Evolutionary conservation across 2,797 vertebrate genomes (phyloP).

Genomic region (Sebastes reedi): DNA sequence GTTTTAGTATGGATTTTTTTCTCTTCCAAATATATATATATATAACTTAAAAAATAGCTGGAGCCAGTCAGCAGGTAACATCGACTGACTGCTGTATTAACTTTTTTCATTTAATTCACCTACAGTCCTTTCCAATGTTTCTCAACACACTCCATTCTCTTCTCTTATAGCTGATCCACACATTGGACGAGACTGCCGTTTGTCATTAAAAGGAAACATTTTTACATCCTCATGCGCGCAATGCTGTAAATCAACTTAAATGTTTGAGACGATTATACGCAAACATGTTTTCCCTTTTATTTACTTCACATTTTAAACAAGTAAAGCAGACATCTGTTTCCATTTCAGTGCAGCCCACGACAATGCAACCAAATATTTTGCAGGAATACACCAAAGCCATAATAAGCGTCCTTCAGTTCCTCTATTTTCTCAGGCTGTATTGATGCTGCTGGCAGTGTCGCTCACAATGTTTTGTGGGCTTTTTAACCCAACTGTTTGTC

Average conservation of each 20-base stretch:
- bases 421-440: conserved; percentile 50
- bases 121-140: background rate
- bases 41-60: background rate
- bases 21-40: background rate
- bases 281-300: background rate
- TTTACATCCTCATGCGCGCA: background rate
- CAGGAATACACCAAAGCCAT: conserved; percentile 27
- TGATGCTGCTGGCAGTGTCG: conserved; percentile 77
- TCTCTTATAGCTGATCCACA: background rate
- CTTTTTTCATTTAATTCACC: background rate
- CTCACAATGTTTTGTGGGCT: conserved; percentile 30
- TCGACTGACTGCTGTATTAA: background rate
- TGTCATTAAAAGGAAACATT: background rate
- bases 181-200: background rate
- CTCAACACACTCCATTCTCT: background rate
- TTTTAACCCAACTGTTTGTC: conserved; percentile 38
- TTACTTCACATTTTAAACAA: background rate
- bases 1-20: background rate
- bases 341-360: background rate
- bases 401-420: conserved; percentile 9
- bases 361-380: background rate
- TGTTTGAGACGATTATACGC: background rate
- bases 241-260: background rate
- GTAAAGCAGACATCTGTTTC: background rate
- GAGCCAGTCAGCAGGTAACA: background rate